Conservation (phyloP, 2,113 vertebrate genomes). For the Serilophus lunatus region DNA sequence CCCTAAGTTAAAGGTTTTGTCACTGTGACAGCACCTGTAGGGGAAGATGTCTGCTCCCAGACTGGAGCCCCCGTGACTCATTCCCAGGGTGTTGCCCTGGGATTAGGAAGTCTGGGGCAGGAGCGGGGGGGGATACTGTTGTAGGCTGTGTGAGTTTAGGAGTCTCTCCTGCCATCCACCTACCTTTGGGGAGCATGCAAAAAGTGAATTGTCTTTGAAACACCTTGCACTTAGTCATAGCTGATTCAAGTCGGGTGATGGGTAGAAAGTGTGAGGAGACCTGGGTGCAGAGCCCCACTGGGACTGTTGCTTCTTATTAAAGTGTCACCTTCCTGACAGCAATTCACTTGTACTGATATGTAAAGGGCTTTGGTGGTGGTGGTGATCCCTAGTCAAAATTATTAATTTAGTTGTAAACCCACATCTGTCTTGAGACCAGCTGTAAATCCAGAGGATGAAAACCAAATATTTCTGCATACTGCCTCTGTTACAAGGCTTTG, state of each 20-base stretch:
- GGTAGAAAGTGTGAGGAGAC: not conserved
- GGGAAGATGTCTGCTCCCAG: not conserved
- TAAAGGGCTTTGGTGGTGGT: not conserved
- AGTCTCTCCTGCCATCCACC: not conserved
- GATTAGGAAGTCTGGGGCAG: not conserved
- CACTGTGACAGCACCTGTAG: accelerated
- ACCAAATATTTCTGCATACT: not conserved
- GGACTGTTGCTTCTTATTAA: not conserved
- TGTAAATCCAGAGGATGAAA: not conserved
- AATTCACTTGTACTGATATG: not conserved
- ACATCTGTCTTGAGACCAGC: not conserved
- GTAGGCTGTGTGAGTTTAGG: not conserved
- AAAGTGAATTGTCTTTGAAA: not conserved
- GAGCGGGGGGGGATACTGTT: not conserved
- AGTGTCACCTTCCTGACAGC: not conserved
- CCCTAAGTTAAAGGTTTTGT: not conserved
- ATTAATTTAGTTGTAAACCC: not conserved
- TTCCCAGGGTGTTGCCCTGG: not conserved
- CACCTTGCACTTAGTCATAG: not conserved
- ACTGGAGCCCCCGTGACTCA: not conserved
- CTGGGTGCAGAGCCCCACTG: accelerated
- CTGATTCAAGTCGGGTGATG: not conserved
- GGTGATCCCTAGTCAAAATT: not conserved
- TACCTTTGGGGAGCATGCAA: not conserved
- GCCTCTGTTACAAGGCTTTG: not conserved